These are phyloP conservation scores for Microtus montanus DNA, from an alignment of 2,113 vertebrate species.

Conservation along the genomic window DNA sequence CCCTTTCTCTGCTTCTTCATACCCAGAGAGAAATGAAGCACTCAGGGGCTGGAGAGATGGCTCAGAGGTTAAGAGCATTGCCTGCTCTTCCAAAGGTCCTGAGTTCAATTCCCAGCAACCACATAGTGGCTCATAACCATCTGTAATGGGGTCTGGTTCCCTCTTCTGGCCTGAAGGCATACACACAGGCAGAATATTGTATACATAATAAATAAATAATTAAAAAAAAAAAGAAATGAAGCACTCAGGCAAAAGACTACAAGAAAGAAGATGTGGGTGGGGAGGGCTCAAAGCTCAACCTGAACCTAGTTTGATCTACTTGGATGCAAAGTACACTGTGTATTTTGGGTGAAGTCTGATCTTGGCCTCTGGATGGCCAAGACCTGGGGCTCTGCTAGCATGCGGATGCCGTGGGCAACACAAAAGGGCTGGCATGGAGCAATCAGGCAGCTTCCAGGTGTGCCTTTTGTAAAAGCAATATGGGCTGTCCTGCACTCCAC, in stretches of 20 bases:
- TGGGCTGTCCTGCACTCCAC: not conserved
- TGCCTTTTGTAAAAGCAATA: not conserved
- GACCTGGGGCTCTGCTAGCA: slow-evolving; percentile 24
- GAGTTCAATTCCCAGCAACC: too few relatives aligned
- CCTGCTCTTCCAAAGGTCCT: too few relatives aligned
- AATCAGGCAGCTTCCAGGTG: not conserved
- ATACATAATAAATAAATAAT: too few relatives aligned
- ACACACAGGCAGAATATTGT: too few relatives aligned
- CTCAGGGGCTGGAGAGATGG: not conserved
- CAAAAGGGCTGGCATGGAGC: not conserved
- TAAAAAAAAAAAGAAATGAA: slow-evolving; percentile 27
- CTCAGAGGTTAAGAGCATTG: too few relatives aligned
- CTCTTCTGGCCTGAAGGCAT: too few relatives aligned
- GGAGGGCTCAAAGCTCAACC: not conserved
- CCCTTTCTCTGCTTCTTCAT: slow-evolving; percentile 18
- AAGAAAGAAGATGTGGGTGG: not conserved
- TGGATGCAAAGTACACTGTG: slow-evolving; percentile 23
- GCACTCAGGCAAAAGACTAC: slow-evolving; percentile 4
- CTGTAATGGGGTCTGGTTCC: too few relatives aligned
- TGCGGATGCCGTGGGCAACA: slow-evolving; percentile 42
- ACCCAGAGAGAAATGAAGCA: slow-evolving; percentile 55
- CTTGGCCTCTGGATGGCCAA: slow-evolving; percentile 28
- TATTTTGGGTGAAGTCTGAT: slow-evolving; percentile 46
- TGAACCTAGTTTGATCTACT: not conserved
- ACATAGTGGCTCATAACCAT: too few relatives aligned